Base-by-base conservation (phyloP, 2,797 vertebrate genomes). In the Hirundo rustica region DNA sequence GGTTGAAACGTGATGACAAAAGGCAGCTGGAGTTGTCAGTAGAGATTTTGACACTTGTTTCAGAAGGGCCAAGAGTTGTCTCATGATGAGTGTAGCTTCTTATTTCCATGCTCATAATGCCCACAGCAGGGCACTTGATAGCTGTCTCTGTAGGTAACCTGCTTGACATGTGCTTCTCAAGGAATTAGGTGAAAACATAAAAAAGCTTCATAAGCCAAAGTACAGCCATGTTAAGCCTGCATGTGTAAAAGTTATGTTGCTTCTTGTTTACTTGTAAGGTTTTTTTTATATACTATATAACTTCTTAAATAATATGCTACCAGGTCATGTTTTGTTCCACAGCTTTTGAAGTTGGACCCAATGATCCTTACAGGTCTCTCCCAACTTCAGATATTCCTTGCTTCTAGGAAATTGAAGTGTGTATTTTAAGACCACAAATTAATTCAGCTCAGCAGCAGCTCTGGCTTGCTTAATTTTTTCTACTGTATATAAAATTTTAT, bases 71-170 rank as follows among this genome's bases (percentile, higher is more conserved):
- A n/a, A 12, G 30, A 36, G 27, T 12, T 58, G 42, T 34, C 47
- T 84, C 10, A 3, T 2, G 13, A 5, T 0, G 0, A 7, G 8
- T 23, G 38, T 3, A 40, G 16, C 11, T 61, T 44, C 66, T 26
- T 30, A 32, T 77, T 80, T 22, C 34, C 8, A 2, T 27, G 53
- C 36, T 61, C 10, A 0, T 14, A 23, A 19, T 16, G 7, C 29
- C 45, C 23, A 32, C 32, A 81, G 25, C 45, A 15, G 4, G 16
- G 26, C 18, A 22, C 2, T 0, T 10, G 47, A 30, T 36, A 42
- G 47, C 25, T 16, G 0, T 30, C 58, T 62, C 67, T 32, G 51
- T 10, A 20, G 40, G 51, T 29, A 47, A 51, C 17, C 20, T 16
- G 4, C 4, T 38, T 38, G 38, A 16, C 32, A 5, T 42, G 40